Conservation (phyloP, 2,888 invertebrate species). For the Omphaloscelis lunosa region DNA sequence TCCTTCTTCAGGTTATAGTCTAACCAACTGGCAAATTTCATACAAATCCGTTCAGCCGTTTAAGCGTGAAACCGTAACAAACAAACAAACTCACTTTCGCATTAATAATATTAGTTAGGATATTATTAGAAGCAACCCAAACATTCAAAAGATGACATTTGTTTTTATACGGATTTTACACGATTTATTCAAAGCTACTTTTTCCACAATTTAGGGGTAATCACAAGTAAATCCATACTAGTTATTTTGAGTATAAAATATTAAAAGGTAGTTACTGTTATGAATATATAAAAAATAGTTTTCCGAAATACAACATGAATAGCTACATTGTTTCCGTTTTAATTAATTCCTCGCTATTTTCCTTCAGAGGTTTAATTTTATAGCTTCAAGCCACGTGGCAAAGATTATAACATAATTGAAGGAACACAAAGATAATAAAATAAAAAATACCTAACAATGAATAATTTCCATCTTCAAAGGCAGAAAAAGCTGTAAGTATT, state of each 20-base stretch:
- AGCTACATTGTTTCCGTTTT: conserved; percentile 3
- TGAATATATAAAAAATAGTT: not conserved
- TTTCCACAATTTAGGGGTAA: not conserved
- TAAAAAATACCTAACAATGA: not conserved
- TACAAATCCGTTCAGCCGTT: too few relatives aligned
- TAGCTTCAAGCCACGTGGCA: conserved; percentile 3
- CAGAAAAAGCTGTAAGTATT: not conserved
- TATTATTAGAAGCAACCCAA: not conserved
- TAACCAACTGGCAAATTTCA: too few relatives aligned
- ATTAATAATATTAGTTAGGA: too few relatives aligned
- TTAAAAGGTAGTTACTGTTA: not conserved
- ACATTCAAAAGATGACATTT: not conserved
- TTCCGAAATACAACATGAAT: not conserved
- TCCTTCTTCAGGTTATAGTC: too few relatives aligned
- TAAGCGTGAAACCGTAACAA: too few relatives aligned
- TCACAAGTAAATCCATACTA: not conserved
- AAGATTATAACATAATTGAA: conserved; percentile 26
- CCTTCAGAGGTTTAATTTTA: not conserved
- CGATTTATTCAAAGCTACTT: not conserved
- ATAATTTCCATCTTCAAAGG: not conserved
- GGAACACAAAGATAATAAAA: conserved; percentile 4
- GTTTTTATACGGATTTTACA: not conserved
- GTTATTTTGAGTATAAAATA: not conserved
- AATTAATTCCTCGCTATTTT: conserved; percentile 7
- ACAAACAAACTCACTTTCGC: too few relatives aligned